Base-by-base conservation (phyloP, 2,113 vertebrate genomes). In the Rhynchopsitta pachyrhyncha region DNA sequence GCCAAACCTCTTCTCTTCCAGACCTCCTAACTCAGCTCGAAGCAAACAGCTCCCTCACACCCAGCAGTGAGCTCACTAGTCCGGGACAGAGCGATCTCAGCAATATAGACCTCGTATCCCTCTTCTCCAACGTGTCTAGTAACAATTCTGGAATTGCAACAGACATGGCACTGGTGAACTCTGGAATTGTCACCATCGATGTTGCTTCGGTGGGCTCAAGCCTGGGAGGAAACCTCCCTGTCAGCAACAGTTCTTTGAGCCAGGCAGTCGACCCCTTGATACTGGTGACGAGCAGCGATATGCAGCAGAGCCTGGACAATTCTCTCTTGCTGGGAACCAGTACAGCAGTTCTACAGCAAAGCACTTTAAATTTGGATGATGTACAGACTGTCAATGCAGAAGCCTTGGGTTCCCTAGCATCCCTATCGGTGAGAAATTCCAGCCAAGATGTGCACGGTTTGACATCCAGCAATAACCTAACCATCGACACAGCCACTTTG, bases 131-230 rank as follows among this genome's bases (percentile, higher is more conserved):
- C 0, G 97, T 98, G 25, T 98, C 99, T 2, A 97, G 97, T 17
- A 98, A 97, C 50, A 64, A 90, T 5, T 96, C 97, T 2, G 96
- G 98, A 11, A 98, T 98, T 66, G 93, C 98, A 10, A 96, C 98
- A 15, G 99, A 99, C 71, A 98, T 99, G 87, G 98, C 98, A 0
- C 82, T 99, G 47, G 98, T 99, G 86, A 98, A 98, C 96, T 98
- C 99, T 3, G 99, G 99, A 33, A 99, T 99, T 71, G 97, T 99
- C 82, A 99, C 99, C 0, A 98, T 99, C 0, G 99, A 99, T 27
- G 98, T 99, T 2, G 97, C 98, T 52, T 99, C 99, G 0, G 98
- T 98, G 42, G 98, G 98, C 41, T 97, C 98, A 1, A 97, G 98
- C 0, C 98, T 99, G 0, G 98, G 98, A 22, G 98, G 97, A 28